phyloP scores from a whole-genome alignment of 2,888 invertebrate species.

The Plagodis pulveraria region DNA sequence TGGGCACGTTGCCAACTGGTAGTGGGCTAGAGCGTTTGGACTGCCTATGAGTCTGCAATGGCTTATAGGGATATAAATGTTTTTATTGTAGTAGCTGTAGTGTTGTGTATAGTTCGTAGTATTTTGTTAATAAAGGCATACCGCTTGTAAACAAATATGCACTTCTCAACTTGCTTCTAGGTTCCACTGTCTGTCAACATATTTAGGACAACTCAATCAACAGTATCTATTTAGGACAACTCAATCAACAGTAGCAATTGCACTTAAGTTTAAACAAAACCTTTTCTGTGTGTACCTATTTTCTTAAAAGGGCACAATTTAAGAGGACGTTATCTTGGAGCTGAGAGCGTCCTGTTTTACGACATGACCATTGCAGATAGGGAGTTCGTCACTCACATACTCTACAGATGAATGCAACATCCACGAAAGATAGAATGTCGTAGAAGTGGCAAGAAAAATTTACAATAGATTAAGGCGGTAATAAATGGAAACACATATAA shows the following conservation, averaged over 20 bases:
- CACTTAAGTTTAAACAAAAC: not conserved
- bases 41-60: no score
- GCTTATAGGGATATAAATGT: no score
- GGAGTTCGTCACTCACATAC: slow-evolving; percentile 54
- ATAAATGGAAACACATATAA: no score
- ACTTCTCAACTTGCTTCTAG: no score
- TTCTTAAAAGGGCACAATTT: slow-evolving; percentile 39
- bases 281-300: slow-evolving; percentile 38
- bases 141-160: no score
- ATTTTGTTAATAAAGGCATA: no score
- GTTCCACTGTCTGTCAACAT: no score
- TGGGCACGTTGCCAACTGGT: no score
- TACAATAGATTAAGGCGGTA: no score
- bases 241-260: not conserved
- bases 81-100: no score
- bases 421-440: slow-evolving; percentile 34
- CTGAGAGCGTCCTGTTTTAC: slow-evolving; percentile 45
- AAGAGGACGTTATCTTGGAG: slow-evolving; percentile 49
- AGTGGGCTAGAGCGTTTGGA: no score
- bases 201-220: not conserved
- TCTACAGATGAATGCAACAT: slow-evolving; percentile 78
- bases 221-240: not conserved
- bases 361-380: slow-evolving; percentile 45
- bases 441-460: slow-evolving; percentile 6
- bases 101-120: no score